Base-by-base conservation (phyloP, 1,140 invertebrate genomes). In the Matsumurasca onukii region DNA sequence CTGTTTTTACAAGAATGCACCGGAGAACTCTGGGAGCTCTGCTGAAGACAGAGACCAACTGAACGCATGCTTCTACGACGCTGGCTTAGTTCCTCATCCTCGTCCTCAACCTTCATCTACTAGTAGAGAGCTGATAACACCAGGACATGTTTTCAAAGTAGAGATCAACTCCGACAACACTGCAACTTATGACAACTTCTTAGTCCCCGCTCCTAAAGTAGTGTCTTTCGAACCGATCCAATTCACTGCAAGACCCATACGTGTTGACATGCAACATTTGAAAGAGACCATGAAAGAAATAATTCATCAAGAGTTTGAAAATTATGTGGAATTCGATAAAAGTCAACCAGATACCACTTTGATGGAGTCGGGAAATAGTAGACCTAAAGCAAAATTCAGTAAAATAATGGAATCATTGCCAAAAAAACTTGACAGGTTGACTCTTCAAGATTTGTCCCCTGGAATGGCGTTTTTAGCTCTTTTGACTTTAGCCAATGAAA, bases 211-310 rank as follows among this genome's bases (percentile, higher is more conserved):
- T 29, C 55, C 55, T 59, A 59, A 59, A 27, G 15, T 59, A 27
- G 25, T 66, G 30, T 22, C n/a, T 17, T 30, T 3, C 67, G 1
- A 55, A 49, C 49, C 20, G 34, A 67, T 22, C 3, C 39, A 2
- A 20, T 48, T 24, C 30, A 31, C n/a, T 67, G 22, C 34, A 22
- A 69, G 34, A 39, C 25, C 25, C 17, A 64, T 30, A 2, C n/a
- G 61, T 24, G 57, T 34, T 25, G n/a, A 59, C 30, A 59, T 59
- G 55, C 25, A 27, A 29, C 22, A 67, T 67, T 15, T 51, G 20
- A 31, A 51, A 22, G 3, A 31, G 2, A 64, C 1, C 20, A 66
- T 31, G 22, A 5, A 13, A 20, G 55, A 39, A 48, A 12, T 27
- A 29, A 59, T 49, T 68, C 30, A 34, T 12, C 13, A 49, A 67